A percentile compares a stretch with the other conserved stretches of the same genome.
Evolutionary conservation across 2,113 vertebrate genomes (phyloP).

Genomic region (Scatophagus argus): DNA sequence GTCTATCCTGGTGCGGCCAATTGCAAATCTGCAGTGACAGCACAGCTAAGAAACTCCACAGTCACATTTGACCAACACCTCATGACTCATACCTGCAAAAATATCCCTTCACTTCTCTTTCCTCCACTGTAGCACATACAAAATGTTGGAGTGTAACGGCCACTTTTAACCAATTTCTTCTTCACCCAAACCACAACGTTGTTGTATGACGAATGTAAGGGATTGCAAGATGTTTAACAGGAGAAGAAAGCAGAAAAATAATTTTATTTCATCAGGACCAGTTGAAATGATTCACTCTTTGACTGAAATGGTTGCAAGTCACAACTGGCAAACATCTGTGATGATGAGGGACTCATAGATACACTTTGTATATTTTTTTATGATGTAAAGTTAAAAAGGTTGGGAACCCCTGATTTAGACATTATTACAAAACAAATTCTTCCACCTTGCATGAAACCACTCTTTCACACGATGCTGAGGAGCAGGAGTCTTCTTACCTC

Average conservation of each 20-base stretch:
- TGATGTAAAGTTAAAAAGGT: no score
- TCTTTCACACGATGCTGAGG: background rate
- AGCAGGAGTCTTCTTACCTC: background rate
- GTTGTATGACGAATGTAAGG: background rate
- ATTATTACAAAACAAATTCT: no score
- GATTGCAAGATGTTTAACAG: background rate
- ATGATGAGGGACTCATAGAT: background rate
- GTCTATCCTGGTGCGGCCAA: background rate
- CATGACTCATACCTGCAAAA: conserved; percentile 1
- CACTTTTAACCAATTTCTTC: background rate
- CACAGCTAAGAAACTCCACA: conserved; percentile 1
- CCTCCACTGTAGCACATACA: background rate
- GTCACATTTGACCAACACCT: background rate
- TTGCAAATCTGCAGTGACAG: background rate
- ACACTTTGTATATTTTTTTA: no score
- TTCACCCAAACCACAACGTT: background rate
- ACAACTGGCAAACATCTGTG: background rate
- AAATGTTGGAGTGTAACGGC: background rate
- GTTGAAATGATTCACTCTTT: no score
- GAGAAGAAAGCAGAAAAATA: background rate
- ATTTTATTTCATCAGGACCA: background rate
- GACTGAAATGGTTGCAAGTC: no score
- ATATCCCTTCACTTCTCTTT: background rate
- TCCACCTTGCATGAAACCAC: no score
- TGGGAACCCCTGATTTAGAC: no score